Base-by-base conservation (phyloP, 2,888 invertebrate genomes). In the Vanessa cardui region DNA sequence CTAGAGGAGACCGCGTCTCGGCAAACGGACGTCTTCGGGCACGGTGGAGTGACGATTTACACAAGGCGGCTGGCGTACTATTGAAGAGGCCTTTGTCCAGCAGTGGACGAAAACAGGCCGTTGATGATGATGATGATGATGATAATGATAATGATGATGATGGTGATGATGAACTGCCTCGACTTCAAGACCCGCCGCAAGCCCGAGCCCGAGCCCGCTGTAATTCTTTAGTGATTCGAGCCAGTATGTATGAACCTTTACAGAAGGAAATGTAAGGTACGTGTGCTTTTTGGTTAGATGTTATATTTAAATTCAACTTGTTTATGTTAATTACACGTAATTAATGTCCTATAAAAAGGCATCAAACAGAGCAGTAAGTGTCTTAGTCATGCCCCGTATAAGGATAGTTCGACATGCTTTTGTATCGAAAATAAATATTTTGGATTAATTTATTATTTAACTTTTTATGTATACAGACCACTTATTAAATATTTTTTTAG, bases 361-460 rank as follows among this genome's bases (percentile, higher is more conserved):
- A 60, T 60, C 56, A 56, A 56, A 18, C 18, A 12, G 31, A 47
- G 46, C 46, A 47, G 31, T 47, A n/a, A 21, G 7, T 47, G 26
- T 60, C 59, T 44, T 60, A 60, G 44, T 47, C 46, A 60, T 31
- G 8, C n/a, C n/a, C 59, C 59, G 3, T 60, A 60, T 60, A 60
- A 47, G 59, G n/a, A 47, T 47, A 45, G 46, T 46, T 60, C 59
- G 31, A n/a, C 33, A 18, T 21, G n/a, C 21, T 58, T 44, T 62
- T 62, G 45, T 26, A 54, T 62, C 26, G 62, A 62, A 62, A 54
- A 39, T 39, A 39, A 62, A 54, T 62, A 44, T 39, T 54, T 62
- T 18, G 12, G n/a, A 47, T 47, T 9, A 46, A 21, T 60, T n/a
- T 26, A 47, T 47, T 59, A 46, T 20, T 33, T 12, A n/a, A n/a